A percentile compares a stretch with the other conserved stretches of the same genome.
These are phyloP conservation scores for Tragopan temminckii DNA, from an alignment of 2,797 vertebrate species.

Conservation along the genomic window DNA sequence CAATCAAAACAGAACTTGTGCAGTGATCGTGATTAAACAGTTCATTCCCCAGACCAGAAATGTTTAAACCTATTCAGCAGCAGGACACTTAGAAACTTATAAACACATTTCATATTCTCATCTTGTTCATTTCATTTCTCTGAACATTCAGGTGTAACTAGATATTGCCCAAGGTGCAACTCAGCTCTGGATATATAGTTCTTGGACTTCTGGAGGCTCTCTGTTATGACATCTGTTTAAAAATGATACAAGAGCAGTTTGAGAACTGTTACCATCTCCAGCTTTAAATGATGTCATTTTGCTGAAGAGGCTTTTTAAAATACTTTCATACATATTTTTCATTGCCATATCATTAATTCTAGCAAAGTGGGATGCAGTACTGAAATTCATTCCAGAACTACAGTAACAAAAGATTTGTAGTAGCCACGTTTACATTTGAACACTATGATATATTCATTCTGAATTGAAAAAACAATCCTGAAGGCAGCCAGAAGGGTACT, in stretches of 20 bases:
- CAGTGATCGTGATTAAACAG: background rate
- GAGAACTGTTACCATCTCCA: background rate
- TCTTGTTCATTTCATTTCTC: background rate
- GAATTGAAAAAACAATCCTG: background rate
- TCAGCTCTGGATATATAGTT: background rate
- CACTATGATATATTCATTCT: background rate
- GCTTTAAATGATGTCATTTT: background rate
- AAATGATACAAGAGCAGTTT: background rate
- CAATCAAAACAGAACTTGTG: background rate
- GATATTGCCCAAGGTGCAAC: background rate
- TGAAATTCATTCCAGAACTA: background rate
- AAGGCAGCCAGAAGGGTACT: background rate
- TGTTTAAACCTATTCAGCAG: slow-evolving; percentile 1
- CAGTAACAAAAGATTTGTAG: background rate
- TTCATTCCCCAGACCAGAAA: background rate
- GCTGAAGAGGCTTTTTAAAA: background rate
- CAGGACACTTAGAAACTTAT: slow-evolving; percentile 18
- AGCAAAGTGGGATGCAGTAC: background rate
- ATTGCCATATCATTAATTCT: background rate
- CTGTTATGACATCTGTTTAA: background rate
- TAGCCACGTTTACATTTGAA: background rate
- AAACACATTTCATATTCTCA: background rate
- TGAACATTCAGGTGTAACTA: background rate
- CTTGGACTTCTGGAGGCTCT: background rate
- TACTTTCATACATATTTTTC: background rate